phyloP scores from a whole-genome alignment of 2,888 invertebrate genomes.

The Axea sp. region DNA sequence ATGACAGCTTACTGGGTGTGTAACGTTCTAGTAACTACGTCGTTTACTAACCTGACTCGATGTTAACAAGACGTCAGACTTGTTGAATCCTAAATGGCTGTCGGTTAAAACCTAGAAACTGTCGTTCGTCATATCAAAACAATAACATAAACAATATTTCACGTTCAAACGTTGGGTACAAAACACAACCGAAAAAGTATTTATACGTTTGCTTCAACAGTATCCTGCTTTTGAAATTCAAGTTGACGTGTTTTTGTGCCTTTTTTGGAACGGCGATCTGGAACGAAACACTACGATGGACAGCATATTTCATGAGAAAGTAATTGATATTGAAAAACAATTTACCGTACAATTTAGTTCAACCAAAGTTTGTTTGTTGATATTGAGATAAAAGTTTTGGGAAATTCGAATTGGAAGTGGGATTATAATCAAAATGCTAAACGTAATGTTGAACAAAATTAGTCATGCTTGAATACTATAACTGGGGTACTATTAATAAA shows the following conservation, averaged over 20 bases:
- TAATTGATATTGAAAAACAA: conserved; percentile 55
- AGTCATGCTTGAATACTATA: conserved; percentile 29
- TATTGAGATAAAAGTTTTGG: not conserved
- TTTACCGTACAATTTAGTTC: conserved; percentile 8
- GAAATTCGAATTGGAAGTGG: too few species aligned
- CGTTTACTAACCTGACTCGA: conserved; percentile 42
- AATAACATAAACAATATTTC: conserved; percentile 32
- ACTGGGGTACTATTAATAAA: conserved; percentile 41
- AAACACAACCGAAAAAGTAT: not conserved
- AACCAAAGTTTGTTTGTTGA: not conserved
- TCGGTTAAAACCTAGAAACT: conserved; percentile 13
- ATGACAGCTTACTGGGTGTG: too few species aligned
- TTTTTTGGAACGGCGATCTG: conserved; percentile 40
- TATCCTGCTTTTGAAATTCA: not conserved
- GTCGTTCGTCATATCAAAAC: conserved; percentile 34
- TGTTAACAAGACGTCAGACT: conserved; percentile 42
- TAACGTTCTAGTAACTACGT: conserved; percentile 39
- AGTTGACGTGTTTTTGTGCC: conserved; percentile 28
- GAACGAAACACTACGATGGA: conserved; percentile 68
- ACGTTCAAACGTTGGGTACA: not conserved
- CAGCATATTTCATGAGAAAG: conserved; percentile 77
- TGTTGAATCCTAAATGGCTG: conserved; percentile 55
- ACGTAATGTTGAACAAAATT: conserved; percentile 17
- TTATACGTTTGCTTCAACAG: not conserved
- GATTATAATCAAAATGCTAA: conserved; percentile 1